Percentiles rank a stretch among this genome's conserved stretches.
These are phyloP conservation scores for Lithophane socia DNA, from an alignment of 2,888 invertebrate species.

Conservation along the genomic window DNA sequence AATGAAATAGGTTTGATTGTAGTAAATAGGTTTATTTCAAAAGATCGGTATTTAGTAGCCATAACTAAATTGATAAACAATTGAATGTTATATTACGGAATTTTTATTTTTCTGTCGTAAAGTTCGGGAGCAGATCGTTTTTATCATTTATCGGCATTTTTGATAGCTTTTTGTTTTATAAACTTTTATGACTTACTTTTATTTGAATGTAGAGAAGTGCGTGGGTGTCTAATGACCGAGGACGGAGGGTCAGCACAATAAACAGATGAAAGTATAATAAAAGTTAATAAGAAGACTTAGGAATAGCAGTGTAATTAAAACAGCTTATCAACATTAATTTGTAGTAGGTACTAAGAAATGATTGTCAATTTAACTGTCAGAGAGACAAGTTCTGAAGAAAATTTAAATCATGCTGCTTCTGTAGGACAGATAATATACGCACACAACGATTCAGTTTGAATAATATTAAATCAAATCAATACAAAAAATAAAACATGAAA, in stretches of 20 bases:
- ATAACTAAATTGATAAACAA: conserved; percentile 59
- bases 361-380: neutral
- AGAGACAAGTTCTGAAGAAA: neutral
- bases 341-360: neutral
- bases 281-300: neutral
- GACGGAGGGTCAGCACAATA: neutral
- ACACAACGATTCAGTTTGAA: too few species aligned
- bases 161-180: conserved; percentile 12
- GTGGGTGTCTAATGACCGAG: conserved; percentile 23
- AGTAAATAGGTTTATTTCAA: conserved; percentile 45
- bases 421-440: neutral
- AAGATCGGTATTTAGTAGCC: conserved; percentile 12
- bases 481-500: too few species aligned
- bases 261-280: neutral
- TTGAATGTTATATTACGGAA: conserved; percentile 31
- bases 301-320: neutral
- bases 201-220: conserved; percentile 6
- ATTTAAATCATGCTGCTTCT: neutral
- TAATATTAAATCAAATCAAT: too few species aligned
- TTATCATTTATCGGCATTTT: conserved; percentile 37
- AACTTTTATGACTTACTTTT: conserved; percentile 39
- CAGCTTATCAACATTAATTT: neutral
- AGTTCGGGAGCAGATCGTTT: conserved; percentile 29
- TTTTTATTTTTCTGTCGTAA: conserved; percentile 47
- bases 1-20: conserved; percentile 11